Evolutionary conservation across 2,113 vertebrate species (phyloP), one percentile per base, ranked within the genome.

Genomic region (Toxotes jaculatrix): DNA sequence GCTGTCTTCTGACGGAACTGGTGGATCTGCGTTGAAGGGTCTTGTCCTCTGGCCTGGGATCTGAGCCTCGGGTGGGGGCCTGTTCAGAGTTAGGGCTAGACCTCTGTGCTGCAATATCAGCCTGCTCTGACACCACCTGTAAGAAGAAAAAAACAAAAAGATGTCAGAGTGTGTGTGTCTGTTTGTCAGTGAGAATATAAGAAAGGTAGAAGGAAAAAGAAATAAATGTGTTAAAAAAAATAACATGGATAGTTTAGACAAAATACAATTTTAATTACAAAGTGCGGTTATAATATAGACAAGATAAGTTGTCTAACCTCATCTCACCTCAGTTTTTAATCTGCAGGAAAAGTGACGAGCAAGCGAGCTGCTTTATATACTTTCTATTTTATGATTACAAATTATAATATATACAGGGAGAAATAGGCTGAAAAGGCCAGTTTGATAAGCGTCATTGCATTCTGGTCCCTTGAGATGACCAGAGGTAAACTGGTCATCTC

Each of bases 1-100:
- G 86, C 79, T 65, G 86, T 83, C 83, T 84, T 84, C 84, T 84
- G 77, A 84, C 32, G 34, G 85, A 81, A 45, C 65, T 74, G 68
- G 60, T 51, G 65, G 88, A 83, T 78, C 74, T 87, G 19, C 16
- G 74, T 34, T 66, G 81, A 80, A 72, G 75, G 82, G 43, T 57
- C 79, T 47, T 83, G 49, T 88, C 82, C 85, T 89, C 80, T 47
- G 75, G 73, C 61, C 61, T 75, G 62, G 67, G 84, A 84, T 59
- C 77, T 77, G 85, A 79, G 42, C 43, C 62, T 61, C 1, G 67
- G 55, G 61, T 51, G 43, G 80, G 81, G 78, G 70, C 70, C 87
- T 59, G 56, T 67, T 87, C 84, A 62, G 65, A 71, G 49, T 47
- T 43, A 31, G 66, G 62, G 55, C 43, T 63, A 5, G 57, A 70